Percentiles rank a stretch among this genome's conserved stretches.
phyloP scores from a whole-genome alignment of 2,888 invertebrate genomes.

The Napeogenes inachia region DNA sequence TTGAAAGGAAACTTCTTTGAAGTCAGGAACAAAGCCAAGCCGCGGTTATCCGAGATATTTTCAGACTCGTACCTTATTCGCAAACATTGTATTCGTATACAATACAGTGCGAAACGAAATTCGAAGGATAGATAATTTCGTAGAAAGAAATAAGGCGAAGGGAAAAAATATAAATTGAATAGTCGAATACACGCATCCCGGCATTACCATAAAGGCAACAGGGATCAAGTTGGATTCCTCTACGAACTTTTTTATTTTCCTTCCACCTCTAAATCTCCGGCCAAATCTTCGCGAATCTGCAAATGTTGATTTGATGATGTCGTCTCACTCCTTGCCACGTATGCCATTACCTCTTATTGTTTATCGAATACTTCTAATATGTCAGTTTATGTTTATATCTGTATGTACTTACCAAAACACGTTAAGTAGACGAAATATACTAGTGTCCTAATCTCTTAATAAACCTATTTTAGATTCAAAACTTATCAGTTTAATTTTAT shows the following conservation, averaged over 20 bases:
- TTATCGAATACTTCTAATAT: conserved; percentile 1
- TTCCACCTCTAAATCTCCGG: conserved; percentile 77
- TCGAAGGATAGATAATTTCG: conserved; percentile 77
- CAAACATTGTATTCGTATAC: conserved; percentile 74
- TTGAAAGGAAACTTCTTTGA: conserved; percentile 72
- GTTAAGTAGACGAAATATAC: too few species aligned
- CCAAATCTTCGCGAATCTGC: conserved; percentile 77
- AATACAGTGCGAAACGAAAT: conserved; percentile 78
- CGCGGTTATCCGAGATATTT: conserved; percentile 75
- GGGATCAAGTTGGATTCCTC: conserved; percentile 76
- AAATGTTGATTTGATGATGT: conserved; percentile 79
- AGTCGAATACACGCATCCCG: conserved; percentile 77
- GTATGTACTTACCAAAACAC: not conserved
- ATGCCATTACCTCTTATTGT: conserved; percentile 14
- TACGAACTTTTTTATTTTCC: conserved; percentile 78
- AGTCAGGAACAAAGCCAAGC: conserved; percentile 74
- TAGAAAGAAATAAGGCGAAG: conserved; percentile 73
- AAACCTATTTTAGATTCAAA: too few species aligned
- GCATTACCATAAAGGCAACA: conserved; percentile 77
- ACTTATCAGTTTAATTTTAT: too few species aligned
- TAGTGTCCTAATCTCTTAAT: too few species aligned
- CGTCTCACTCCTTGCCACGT: conserved; percentile 30
- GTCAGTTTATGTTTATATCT: not conserved
- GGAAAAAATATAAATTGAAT: conserved; percentile 77
- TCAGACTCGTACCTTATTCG: conserved; percentile 64